Base-by-base conservation (phyloP, 2,113 vertebrate species). In the Vulpes lagopus region DNA sequence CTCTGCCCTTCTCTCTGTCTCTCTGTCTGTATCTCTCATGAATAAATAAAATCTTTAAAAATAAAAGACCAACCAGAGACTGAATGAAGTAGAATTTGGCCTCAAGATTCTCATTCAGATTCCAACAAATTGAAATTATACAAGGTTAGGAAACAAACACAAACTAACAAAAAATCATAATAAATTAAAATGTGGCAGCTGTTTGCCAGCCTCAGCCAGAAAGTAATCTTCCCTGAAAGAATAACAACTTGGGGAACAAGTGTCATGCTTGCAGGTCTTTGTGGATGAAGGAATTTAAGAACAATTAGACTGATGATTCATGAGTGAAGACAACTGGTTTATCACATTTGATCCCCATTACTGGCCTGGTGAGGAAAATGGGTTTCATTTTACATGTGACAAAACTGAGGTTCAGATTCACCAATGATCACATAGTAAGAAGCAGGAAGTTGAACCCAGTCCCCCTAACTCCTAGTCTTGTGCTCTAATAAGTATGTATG, bases 201-300 rank as follows among this genome's bases (percentile, higher is more conserved):
- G 4, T 73, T 43, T 67, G 30, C 12, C 17, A 92, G 57, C 25
- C 53, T 76, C 43, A 65, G n/a, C 16, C 30, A 84, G 30, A 88
- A 65, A 27, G 6, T 53, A 49, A 67, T 69, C 80, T 55, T 91
- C 51, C 38, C 9, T 81, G 25, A 85, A 78, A 89, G 23, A 89
- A 65, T 62, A 59, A 57, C 27, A 38, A 9, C 22, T 17, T 27
- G 38, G 93, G 19, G n/a, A 84, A 0, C 7, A 64, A 62, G 35
- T 25, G 3, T 84, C 53, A 87, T 79, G 8, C 57, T 69, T 86
- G 11, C n/a, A 92, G 51, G 59, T n/a, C 59, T 73, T 69, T 81
- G 74, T 5, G 57, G 87, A 90, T 91, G 22, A 38, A 86, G 19
- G 73, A 4, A 83, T 86, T 90, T 83, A 83, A 91, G 65, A 91